Conservation (phyloP, 35 echinoderm and acorn worm genomes). For the Apostichopus parvimensis region DNA sequence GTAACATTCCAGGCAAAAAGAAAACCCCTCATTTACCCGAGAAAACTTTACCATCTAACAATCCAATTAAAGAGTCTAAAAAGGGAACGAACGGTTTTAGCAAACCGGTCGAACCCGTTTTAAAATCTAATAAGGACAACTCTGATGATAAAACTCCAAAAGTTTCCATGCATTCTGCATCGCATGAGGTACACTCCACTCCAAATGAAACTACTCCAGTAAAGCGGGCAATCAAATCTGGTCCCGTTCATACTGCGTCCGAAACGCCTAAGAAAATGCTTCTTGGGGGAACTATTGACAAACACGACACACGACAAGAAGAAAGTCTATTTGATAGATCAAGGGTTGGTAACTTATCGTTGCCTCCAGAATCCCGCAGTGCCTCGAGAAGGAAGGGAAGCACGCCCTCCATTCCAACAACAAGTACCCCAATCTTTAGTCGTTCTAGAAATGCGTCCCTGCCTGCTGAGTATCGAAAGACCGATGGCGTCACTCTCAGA, state of each 20-base stretch:
- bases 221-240: conserved; percentile 3
- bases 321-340: not conserved
- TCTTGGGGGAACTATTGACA: not conserved
- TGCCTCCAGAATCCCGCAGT: conserved; percentile 13
- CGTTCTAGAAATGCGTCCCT: conserved; percentile 45
- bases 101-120: not conserved
- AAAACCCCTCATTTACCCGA: not conserved
- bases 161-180: not conserved
- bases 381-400: not conserved
- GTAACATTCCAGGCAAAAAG: not conserved
- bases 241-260: not conserved
- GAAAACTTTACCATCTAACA: not conserved
- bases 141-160: not conserved
- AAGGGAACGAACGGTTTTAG: not conserved
- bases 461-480: not conserved
- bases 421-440: conserved; percentile 6
- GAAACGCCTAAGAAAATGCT: not conserved
- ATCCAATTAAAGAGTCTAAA: too few species aligned
- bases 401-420: not conserved
- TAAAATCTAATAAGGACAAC: not conserved
- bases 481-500: not conserved
- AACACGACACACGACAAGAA: not conserved
- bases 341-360: conserved; percentile 1
- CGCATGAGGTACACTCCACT: not conserved
- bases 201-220: not conserved